These are phyloP conservation scores for Strigamia transsilvanica DNA, from an alignment of 2,888 invertebrate genomes.

Conservation along the genomic window DNA sequence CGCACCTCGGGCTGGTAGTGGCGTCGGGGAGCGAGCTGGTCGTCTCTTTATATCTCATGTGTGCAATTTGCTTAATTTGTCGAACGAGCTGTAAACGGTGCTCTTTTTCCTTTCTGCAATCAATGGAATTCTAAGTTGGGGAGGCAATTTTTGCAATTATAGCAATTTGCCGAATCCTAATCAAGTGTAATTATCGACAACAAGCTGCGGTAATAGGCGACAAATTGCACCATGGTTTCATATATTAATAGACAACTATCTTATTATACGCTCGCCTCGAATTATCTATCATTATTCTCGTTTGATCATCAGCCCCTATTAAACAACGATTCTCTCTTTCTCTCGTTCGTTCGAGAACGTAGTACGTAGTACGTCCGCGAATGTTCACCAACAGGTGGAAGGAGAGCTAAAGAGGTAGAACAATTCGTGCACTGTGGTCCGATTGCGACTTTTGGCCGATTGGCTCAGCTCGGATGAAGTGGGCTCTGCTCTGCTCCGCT, in stretches of 20 bases:
- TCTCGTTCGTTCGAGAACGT: no score
- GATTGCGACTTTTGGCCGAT: neutral
- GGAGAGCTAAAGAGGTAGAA: no score
- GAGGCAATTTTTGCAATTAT: constrained; percentile 43
- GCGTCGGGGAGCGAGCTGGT: neutral
- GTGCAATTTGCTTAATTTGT: constrained; percentile 51
- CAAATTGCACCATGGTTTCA: constrained; percentile 32
- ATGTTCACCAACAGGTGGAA: no score
- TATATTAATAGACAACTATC: constrained; percentile 15
- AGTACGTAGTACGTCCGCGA: no score
- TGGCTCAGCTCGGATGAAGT: neutral
- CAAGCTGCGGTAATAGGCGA: constrained; percentile 41
- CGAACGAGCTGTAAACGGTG: constrained; percentile 48
- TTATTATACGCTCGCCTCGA: constrained; percentile 4
- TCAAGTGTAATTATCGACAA: constrained; percentile 43
- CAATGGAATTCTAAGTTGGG: constrained; percentile 46
- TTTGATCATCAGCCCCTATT: neutral
- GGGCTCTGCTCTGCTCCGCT: neutral
- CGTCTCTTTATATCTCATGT: constrained; percentile 28
- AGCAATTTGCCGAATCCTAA: constrained; percentile 39
- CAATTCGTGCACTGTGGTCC: no score
- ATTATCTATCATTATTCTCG: neutral
- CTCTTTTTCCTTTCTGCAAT: constrained; percentile 48
- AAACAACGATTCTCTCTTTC: neutral
- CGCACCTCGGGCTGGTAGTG: neutral